Evolutionary conservation across 1,140 invertebrate species (phyloP).

Genomic region (Andrena cerasifolii): DNA sequence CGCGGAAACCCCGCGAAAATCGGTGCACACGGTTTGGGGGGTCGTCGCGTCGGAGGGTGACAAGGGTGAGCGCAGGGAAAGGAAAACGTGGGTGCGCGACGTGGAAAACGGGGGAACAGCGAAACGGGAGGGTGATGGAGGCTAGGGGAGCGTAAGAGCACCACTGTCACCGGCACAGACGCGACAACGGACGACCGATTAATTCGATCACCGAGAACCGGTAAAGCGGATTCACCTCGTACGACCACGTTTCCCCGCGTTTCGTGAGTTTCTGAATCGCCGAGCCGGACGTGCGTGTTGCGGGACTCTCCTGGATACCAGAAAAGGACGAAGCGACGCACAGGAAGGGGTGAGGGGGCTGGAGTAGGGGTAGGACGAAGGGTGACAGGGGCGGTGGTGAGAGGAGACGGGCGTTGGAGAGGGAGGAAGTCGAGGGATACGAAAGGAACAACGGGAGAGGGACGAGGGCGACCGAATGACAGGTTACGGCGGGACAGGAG

Average conservation of each 20-base stretch:
- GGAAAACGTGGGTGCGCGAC: conserved; percentile 37
- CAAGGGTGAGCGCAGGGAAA: not conserved
- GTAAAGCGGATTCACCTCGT: conserved; percentile 46
- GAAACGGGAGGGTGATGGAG: not conserved
- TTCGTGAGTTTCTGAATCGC: conserved; percentile 63
- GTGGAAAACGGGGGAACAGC: conserved; percentile 41
- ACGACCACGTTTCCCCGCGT: conserved; percentile 63
- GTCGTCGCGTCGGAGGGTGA: too few species aligned
- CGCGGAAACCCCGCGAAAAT: not conserved
- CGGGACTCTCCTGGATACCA: conserved; percentile 34
- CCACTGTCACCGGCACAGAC: conserved; percentile 41
- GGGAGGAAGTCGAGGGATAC: conserved; percentile 18
- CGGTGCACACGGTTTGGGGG: too few species aligned
- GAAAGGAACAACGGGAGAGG: conserved; percentile 40
- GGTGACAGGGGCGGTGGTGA: conserved; percentile 2
- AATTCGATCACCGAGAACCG: not conserved
- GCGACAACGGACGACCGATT: conserved; percentile 22
- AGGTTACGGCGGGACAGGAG: too few species aligned
- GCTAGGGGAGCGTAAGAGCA: conserved; percentile 11
- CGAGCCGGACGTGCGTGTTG: conserved; percentile 58
- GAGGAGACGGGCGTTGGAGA: not conserved
- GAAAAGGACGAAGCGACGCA: conserved; percentile 47
- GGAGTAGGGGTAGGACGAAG: not conserved
- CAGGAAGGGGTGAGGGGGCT: conserved; percentile 18
- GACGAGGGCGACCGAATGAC: conserved; percentile 26